Base-by-base conservation (phyloP, 2,113 vertebrate genomes). In the Cygnus atratus region DNA sequence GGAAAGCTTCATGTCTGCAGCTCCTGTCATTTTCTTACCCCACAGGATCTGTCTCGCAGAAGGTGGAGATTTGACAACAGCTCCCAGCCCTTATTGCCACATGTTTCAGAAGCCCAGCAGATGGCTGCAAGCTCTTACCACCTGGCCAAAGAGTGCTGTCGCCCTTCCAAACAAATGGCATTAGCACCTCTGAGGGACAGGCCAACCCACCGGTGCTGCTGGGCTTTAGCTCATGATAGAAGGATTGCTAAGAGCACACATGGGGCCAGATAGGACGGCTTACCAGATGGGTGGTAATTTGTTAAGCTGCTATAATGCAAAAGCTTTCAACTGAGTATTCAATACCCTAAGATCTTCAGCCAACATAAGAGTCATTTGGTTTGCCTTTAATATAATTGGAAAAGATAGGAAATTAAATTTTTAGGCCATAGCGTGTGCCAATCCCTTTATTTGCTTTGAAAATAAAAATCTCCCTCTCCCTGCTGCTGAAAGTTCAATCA, bases 281-380 rank as follows among this genome's bases (percentile, higher is more conserved):
- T 91, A 95, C 84, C 96, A 97, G 94, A 96, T 97, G 91, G 95
- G 81, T 95, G 78, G 77, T 89, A 95, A 96, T 96, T 97, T 95
- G 78, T 95, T 93, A 95, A 95, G 94, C 91, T 83, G 91, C 87
- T 87, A 28, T 84, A 87, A 61, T 57, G 83, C 66, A 95, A 87
- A 95, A 93, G 81, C 84, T 95, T 95, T 94, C 93, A 89, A 55
- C 13, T 58, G 68, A 88, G 88, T 94, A 93, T 90, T 94, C 76
- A 81, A 79, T 68, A 83, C 54, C 44, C 81, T 82, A 82, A 95
- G 78, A 83, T 91, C 81, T 89, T 95, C 89, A 92, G 94, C 93
- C 93, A 94, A 79, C 52, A 65, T 48, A 72, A 65, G 16, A 95
- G 54, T 87, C 39, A 54, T 92, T 86, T 82, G 26, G 11, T 89